Base-by-base conservation (phyloP, 2,797 vertebrate species). In the Anabas testudineus region DNA sequence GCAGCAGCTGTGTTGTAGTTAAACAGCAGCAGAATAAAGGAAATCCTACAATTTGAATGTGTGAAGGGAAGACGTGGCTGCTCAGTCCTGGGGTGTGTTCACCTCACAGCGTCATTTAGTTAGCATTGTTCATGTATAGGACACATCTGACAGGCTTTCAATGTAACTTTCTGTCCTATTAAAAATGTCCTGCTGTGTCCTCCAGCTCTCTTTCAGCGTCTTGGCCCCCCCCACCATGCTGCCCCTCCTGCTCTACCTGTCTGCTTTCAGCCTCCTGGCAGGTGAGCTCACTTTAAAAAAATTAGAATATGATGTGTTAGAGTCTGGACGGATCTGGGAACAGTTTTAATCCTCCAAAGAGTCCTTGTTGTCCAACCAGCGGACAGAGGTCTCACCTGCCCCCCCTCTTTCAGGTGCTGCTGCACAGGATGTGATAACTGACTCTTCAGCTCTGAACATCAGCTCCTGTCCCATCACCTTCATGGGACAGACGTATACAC, bases 171-270 rank as follows among this genome's bases (percentile, higher is more conserved):
- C 28, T 43, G 51, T 43, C 39, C 10, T 43, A 36, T 45, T 36
- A 18, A n/a, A n/a, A 13, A n/a, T 28, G 13, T 59, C 0, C 47
- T 53, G 2, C 7, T 32, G 4, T 30, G 28, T 19, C 16, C 19
- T 26, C 5, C 18, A 67, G 43, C 41, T 73, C 41, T 66, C 21
- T 45, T 13, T 43, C 45, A 57, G 45, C 59, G 57, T 52, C 71
- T 5, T 57, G 69, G 49, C 24, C 47, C 7, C 47, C 7, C 54
- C 1, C 21, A 61, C 10, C 34, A 74, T 67, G 71, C 43, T 49
- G 43, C 56, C 19, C 49, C 21, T 30, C 32, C 63, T 74, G 43
- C 36, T 74, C 4, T 0, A 34, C 57, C 63, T 74, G 36, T 34
- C 19, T 19, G 36, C 64, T 21, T 1, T 22, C 7, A 18, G 22